Percentiles rank a stretch among this genome's conserved stretches.
Conservation (phyloP, 2,888 invertebrate genomes). For the Agriopis aurantiaria region DNA sequence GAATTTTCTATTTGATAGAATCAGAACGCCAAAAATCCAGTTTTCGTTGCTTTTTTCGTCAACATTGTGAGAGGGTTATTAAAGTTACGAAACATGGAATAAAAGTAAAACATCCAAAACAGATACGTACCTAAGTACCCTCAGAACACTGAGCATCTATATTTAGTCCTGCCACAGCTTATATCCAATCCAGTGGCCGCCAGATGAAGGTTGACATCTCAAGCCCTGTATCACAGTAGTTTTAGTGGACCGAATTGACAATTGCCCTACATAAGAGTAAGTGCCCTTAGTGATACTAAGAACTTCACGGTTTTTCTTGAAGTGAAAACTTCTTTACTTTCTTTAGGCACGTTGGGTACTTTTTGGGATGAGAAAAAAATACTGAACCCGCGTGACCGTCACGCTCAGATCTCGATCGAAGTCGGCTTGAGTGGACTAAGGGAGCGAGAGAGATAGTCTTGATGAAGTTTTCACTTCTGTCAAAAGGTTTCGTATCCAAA, state of each 20-base stretch:
- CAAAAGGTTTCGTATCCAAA: too few species aligned
- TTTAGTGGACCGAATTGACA: slow-evolving; percentile 27
- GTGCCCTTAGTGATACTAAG: not conserved
- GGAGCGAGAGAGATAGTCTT: too few species aligned
- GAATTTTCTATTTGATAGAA: too few species aligned
- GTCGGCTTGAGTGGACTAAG: too few species aligned
- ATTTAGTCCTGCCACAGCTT: slow-evolving; percentile 24
- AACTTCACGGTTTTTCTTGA: not conserved
- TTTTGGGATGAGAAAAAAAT: too few species aligned
- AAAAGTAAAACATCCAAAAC: slow-evolving; percentile 10
- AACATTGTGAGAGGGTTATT: too few species aligned
- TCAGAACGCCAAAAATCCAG: too few species aligned
- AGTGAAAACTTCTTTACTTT: not conserved
- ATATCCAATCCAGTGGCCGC: slow-evolving; percentile 22
- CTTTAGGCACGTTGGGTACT: too few species aligned
- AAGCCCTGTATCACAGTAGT: slow-evolving; percentile 27
- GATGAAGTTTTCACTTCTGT: too few species aligned
- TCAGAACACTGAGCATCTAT: not conserved
- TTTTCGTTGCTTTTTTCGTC: too few species aligned
- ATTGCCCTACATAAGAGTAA: slow-evolving; percentile 15
- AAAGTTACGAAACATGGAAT: not conserved
- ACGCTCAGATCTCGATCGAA: too few species aligned
- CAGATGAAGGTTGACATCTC: slow-evolving; percentile 37
- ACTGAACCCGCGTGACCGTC: too few species aligned
- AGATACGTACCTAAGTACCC: not conserved